Base-by-base conservation (phyloP, 2,797 vertebrate genomes). In the Macrochelys suwanniensis region DNA sequence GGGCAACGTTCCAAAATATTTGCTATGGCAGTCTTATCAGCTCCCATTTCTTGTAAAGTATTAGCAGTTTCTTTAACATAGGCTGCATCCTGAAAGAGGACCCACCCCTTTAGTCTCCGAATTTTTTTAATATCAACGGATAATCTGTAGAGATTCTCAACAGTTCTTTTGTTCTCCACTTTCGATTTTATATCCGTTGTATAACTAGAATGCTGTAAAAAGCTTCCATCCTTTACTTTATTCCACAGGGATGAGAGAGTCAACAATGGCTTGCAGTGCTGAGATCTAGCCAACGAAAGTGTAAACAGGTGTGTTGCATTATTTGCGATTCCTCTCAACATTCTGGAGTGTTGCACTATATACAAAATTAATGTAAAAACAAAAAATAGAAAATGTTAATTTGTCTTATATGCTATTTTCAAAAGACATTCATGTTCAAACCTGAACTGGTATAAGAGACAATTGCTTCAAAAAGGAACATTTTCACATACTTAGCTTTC, bases 111-210 rank as follows among this genome's bases (percentile, higher is more conserved):
- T 13, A 99, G 92, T 92, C 98, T 98, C 16, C 99, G 98, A 51
- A 99, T 98, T 94, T 99, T 99, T 16, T 98, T 98, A 91, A 99
- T 45, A 89, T 99, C 99, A n/a, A 99, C 98, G 8, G 98, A 99
- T 80, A 99, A 97, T 45, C 97, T 95, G 54, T 95, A 98, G 57
- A 99, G 98, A 71, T 96, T 98, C 87, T 99, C 98, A 4, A 99
- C 95, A 0, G 99, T 99, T 93, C 97, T 97, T 78, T 97, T 97
- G 92, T 99, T 99, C 98, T 99, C 99, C n/a, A 88, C 28, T 96
- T 95, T 80, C 21, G 91, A 79, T 47, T 89, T 92, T 11, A 28
- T 33, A 74, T 95, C 92, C 0, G 95, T 95, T 84, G 95, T 93
- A 21, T 89, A 97, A 79, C 53, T 54, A 59, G 89, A 93, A 87